phyloP scores from a whole-genome alignment of 2,797 vertebrate species.

The Myripristis murdjan region DNA sequence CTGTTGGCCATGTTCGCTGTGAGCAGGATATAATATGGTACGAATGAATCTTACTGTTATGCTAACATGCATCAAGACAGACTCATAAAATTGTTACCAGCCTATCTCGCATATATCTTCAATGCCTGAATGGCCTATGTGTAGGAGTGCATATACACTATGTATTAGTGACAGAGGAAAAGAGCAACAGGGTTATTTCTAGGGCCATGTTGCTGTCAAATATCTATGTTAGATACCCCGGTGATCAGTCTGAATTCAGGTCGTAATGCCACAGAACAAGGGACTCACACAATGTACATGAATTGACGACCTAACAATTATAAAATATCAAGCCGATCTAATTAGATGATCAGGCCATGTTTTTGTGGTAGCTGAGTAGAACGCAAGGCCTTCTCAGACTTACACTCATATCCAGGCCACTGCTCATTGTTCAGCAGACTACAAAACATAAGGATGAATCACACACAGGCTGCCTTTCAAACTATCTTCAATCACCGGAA shows the following conservation, averaged over 20 bases:
- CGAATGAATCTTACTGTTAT: background rate
- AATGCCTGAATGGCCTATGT: background rate
- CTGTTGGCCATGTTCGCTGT: background rate
- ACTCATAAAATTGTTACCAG: background rate
- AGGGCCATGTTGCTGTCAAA: conserved; percentile 22
- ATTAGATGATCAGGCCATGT: conserved; percentile 72
- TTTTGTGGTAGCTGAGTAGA: conserved; percentile 53
- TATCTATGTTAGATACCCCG: conserved; percentile 24
- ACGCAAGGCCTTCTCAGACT: conserved; percentile 51
- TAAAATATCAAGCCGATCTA: conserved; percentile 66
- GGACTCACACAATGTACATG: conserved; percentile 37
- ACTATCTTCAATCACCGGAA: conserved; percentile 53
- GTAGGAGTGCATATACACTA: background rate
- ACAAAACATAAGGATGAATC: conserved; percentile 66
- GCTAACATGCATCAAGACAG: conserved; percentile 3
- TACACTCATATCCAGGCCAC: conserved; percentile 64
- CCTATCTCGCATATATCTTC: background rate
- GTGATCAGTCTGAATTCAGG: conserved; percentile 23
- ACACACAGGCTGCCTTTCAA: conserved; percentile 56
- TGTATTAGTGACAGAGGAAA: no score
- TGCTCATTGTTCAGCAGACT: conserved; percentile 74
- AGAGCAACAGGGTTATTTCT: conserved; percentile 21
- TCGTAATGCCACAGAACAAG: conserved; percentile 25
- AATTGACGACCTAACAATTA: conserved; percentile 48
- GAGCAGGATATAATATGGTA: background rate